These are phyloP conservation scores for Chauna torquata DNA, from an alignment of 2,113 vertebrate genomes.

Conservation along the genomic window DNA sequence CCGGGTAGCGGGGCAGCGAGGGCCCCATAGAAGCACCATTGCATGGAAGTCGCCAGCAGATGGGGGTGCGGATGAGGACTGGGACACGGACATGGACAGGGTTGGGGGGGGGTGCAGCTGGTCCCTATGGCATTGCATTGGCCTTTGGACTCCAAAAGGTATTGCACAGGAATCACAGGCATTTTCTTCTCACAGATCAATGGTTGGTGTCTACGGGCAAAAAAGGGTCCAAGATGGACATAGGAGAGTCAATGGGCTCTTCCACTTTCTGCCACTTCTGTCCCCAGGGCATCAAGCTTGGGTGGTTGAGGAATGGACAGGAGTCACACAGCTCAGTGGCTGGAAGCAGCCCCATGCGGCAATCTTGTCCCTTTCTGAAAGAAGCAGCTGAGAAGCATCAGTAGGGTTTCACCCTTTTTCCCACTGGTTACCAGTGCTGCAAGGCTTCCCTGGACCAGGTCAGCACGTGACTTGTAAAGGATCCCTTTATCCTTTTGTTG, in stretches of 20 bases:
- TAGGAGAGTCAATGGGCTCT: not conserved
- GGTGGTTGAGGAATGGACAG: not conserved
- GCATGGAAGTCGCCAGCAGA: not conserved
- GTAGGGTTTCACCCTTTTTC: not conserved
- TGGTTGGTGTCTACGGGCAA: not conserved
- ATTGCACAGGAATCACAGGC: accelerated
- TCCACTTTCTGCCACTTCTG: not conserved
- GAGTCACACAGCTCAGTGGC: not conserved
- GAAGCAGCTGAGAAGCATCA: not conserved
- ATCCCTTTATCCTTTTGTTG: not conserved
- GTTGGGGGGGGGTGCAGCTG: accelerated
- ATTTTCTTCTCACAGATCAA: not conserved
- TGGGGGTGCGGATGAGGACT: not conserved
- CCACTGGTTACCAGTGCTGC: not conserved
- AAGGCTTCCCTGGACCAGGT: not conserved
- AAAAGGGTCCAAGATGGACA: not conserved
- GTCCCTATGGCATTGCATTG: not conserved
- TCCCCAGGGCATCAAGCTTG: not conserved
- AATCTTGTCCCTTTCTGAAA: not conserved
- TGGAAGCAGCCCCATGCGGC: not conserved
- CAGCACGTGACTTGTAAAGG: not conserved
- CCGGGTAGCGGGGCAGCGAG: accelerated
- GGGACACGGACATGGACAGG: not conserved
- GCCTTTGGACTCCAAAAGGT: not conserved
- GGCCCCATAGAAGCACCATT: not conserved